These are phyloP conservation scores for Cremastobaeus sp. DNA, from an alignment of 2,888 invertebrate genomes.

Conservation along the genomic window DNA sequence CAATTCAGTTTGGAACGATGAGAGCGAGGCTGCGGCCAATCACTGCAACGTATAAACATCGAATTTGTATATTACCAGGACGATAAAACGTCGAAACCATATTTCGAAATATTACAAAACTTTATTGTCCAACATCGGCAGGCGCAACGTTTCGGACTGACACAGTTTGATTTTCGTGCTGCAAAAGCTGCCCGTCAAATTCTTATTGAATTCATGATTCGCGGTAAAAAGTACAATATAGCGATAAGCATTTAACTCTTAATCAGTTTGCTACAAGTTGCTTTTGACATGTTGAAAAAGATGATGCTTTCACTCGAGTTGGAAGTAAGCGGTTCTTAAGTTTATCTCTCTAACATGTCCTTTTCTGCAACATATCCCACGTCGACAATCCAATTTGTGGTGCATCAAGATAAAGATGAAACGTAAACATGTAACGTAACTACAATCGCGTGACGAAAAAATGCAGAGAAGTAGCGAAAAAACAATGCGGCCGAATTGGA, in stretches of 20 bases:
- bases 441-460: conserved; percentile 28
- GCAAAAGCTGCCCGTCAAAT: conserved; percentile 21
- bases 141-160: neutral
- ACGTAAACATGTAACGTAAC: conserved; percentile 32
- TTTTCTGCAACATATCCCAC: conserved; percentile 55
- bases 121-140: conserved; percentile 11
- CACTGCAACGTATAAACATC: conserved; percentile 11
- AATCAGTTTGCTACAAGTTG: conserved; percentile 34
- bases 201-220: conserved; percentile 27
- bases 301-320: conserved; percentile 19
- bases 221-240: conserved; percentile 1
- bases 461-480: conserved; percentile 22
- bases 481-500: conserved; percentile 19
- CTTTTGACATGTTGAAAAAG: conserved; percentile 41
- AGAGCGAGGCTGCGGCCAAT: conserved; percentile 12
- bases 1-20: neutral
- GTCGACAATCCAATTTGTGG: conserved; percentile 73
- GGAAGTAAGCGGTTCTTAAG: conserved; percentile 2
- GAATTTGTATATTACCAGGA: conserved; percentile 13
- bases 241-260: conserved; percentile 28
- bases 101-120: conserved; percentile 21
- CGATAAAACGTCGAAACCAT: conserved; percentile 26
- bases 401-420: conserved; percentile 65
- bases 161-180: neutral
- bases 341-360: conserved; percentile 12